These are phyloP conservation scores for Phenganax subtilis DNA, from an alignment of 92 coral and sea anemone species.

Conservation along the genomic window DNA sequence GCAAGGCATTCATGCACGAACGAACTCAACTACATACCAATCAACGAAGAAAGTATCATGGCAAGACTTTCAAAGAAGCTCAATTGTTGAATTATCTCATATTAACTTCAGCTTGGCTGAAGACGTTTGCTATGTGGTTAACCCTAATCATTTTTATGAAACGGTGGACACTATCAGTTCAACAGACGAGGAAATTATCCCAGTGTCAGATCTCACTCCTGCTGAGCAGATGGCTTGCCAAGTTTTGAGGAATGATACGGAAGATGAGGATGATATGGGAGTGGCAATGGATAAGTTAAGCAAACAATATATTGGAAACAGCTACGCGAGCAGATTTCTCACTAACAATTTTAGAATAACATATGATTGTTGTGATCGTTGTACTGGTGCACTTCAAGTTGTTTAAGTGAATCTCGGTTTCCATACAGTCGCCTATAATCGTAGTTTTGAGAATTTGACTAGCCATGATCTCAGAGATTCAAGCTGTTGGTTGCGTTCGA, in stretches of 20 bases:
- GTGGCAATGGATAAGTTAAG: slow-evolving; percentile 77
- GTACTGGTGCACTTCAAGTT: slow-evolving; percentile 77
- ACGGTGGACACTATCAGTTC: slow-evolving; percentile 37
- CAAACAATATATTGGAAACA: slow-evolving; percentile 87
- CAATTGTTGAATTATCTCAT: slow-evolving; percentile 78
- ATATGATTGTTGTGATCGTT: slow-evolving; percentile 86
- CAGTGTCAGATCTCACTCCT: slow-evolving; percentile 65
- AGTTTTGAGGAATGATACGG: slow-evolving; percentile 38
- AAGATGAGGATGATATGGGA: slow-evolving; percentile 24
- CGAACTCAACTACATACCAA: neutral
- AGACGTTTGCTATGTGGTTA: slow-evolving; percentile 57
- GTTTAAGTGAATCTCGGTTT: slow-evolving; percentile 36
- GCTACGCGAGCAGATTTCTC: slow-evolving; percentile 77
- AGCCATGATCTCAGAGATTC: no score
- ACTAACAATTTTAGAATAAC: slow-evolving; percentile 92
- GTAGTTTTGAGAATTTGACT: no score
- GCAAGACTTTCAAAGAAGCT: slow-evolving; percentile 50
- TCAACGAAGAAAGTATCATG: slow-evolving; percentile 15
- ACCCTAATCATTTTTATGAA: slow-evolving; percentile 46
- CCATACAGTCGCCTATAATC: no score
- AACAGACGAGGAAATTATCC: slow-evolving; percentile 43
- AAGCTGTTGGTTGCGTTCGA: no score
- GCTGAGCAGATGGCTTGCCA: slow-evolving; percentile 89
- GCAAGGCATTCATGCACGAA: slow-evolving; percentile 25
- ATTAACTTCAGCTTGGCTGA: slow-evolving; percentile 63